Evolutionary conservation across 2,888 invertebrate species (phyloP).

Genomic region (Myopa tessellatipennis): DNA sequence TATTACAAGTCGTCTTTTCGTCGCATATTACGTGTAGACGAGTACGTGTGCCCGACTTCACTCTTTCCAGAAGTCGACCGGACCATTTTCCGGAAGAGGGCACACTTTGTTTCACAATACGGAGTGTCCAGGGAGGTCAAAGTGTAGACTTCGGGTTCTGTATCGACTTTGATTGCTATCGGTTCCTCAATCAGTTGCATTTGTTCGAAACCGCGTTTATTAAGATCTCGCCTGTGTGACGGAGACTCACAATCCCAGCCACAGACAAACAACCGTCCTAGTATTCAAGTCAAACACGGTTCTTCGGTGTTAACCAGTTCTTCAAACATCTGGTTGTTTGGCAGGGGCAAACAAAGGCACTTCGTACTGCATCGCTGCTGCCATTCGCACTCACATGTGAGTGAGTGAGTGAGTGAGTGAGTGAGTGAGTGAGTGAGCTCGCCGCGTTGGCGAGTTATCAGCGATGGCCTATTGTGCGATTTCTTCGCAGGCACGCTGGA

Average conservation of each 20-base stretch:
- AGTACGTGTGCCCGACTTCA: too few relatives aligned
- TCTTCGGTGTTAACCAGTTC: neutral
- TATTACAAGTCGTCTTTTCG: too few relatives aligned
- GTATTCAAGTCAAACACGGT: neutral
- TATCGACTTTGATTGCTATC: too few relatives aligned
- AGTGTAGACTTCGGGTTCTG: too few relatives aligned
- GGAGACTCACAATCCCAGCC: neutral
- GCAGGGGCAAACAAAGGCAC: neutral
- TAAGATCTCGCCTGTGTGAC: too few relatives aligned
- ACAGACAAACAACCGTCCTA: neutral
- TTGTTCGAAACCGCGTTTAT: too few relatives aligned
- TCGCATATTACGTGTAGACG: too few relatives aligned
- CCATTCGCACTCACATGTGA: neutral
- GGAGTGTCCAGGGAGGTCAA: too few relatives aligned
- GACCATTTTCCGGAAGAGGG: too few relatives aligned
- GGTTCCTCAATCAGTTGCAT: too few relatives aligned
- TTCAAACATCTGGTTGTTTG: neutral
- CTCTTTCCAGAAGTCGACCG: too few relatives aligned
- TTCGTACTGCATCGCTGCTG: neutral
- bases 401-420: neutral
- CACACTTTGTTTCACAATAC: too few relatives aligned
- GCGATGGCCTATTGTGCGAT: constrained; percentile 35
- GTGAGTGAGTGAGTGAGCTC: neutral
- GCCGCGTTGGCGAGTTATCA: constrained; percentile 4
- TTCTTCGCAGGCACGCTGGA: constrained; percentile 13